Base-by-base conservation (phyloP, 2,113 vertebrate genomes). In the Oreochromis aureus region DNA sequence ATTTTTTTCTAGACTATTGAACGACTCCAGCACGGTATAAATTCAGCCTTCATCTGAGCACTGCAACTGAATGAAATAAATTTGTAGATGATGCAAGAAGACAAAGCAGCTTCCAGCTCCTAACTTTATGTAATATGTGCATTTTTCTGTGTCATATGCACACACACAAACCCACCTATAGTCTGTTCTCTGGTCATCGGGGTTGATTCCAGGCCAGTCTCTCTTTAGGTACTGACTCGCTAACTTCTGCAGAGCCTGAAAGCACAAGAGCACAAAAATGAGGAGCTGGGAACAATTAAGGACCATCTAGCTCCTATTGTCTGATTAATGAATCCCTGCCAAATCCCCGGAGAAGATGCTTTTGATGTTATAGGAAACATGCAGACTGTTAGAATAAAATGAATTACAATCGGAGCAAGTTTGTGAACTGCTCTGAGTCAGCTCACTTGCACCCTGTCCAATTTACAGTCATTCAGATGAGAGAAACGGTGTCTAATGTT, bases 141-240 rank as follows among this genome's bases (percentile, higher is more conserved):
- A 78, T 53, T 78, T 78, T 51, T 84, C 7, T 56, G 54, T 63
- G 13, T 87, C 12, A 51, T 5, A 58, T 27, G 10, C 13, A 36
- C 3, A 76, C 39, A 51, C 41, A 81, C 13, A 84, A 48, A 85
- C 88, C 6, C 32, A 96, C 98, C 98, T 99, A 93, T 98, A 99
- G 96, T 99, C 98, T 84, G 96, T 98, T 85, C 97, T 97, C 87
- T 96, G 95, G 90, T 99, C 98, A 81, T 99, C 99, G 39, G 97
- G 94, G 94, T 97, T 98, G 91, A 98, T 95, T 82, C 98, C 98
- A 85, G 98, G 98, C 98, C 98, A 99, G 94, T 99, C 99, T 94
- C 97, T 98, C 97, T 99, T 99, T 81, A 99, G 94, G 94, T 99
- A 99, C 44, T 99, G 98, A 94, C 98, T 98, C 53, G 99, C 97